phyloP scores from a whole-genome alignment of 2,888 invertebrate species.

The Sminthurinus aureus region DNA sequence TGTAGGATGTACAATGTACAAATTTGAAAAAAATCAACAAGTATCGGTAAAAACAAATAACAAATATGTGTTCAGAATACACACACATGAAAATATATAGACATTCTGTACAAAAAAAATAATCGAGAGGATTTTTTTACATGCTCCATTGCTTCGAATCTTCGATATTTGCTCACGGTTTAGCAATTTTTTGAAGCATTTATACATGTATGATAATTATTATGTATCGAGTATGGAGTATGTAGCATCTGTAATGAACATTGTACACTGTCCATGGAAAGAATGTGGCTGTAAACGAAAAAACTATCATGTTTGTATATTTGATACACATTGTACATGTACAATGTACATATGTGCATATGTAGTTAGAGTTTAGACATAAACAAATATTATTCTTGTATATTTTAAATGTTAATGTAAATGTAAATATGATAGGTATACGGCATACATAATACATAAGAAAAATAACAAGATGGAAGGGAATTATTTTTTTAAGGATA shows the following conservation, averaged over 20 bases:
- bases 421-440: too few relatives aligned
- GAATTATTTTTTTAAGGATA: neutral
- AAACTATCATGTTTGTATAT: neutral
- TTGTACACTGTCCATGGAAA: too few relatives aligned
- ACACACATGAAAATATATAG: neutral
- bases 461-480: neutral
- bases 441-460: too few relatives aligned
- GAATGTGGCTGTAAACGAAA: too few relatives aligned
- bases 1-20: neutral
- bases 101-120: neutral
- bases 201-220: too few relatives aligned
- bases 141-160: neutral
- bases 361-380: too few relatives aligned
- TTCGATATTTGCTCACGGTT: neutral
- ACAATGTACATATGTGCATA: neutral
- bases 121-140: neutral
- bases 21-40: neutral
- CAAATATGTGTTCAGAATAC: neutral
- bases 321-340: neutral
- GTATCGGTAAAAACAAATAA: too few relatives aligned
- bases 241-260: too few relatives aligned
- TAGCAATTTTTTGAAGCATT: neutral
- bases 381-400: too few relatives aligned
- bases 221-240: too few relatives aligned
- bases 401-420: too few relatives aligned